Percentiles rank a stretch among this genome's conserved stretches.
Evolutionary conservation across 2,888 invertebrate species (phyloP).

Genomic region (Campopleginae sp.): DNA sequence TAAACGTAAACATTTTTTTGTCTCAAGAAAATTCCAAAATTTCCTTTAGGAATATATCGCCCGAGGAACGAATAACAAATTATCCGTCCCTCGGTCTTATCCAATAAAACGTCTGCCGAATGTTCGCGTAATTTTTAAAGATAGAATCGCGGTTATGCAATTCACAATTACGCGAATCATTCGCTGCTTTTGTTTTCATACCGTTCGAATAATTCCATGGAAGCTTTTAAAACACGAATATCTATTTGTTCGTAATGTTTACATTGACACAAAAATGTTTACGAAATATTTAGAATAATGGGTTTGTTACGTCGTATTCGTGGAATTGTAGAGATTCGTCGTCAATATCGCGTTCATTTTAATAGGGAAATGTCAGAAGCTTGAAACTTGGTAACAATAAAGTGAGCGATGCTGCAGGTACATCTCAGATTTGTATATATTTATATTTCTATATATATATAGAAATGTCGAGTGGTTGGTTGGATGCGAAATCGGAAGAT

Average conservation of each 20-base stretch:
- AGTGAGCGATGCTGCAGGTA: neutral
- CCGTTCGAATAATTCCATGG: neutral
- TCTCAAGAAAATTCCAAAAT: too few species aligned
- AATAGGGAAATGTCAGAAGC: neutral
- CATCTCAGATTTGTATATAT: neutral
- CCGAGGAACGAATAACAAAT: neutral
- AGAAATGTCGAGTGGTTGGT: slow-evolving; percentile 14
- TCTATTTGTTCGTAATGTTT: neutral
- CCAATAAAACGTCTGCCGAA: neutral
- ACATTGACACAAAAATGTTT: neutral
- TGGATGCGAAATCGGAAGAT: slow-evolving; percentile 64
- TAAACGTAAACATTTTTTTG: neutral
- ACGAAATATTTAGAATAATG: neutral
- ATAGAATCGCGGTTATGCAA: neutral
- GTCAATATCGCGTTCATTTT: neutral
- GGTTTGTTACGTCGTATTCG: neutral
- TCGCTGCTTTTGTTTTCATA: neutral
- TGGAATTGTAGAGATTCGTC: neutral
- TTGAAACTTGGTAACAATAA: neutral
- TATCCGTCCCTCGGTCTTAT: neutral
- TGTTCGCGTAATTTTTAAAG: neutral
- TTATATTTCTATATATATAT: neutral
- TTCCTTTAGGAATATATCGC: neutral
- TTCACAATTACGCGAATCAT: neutral
- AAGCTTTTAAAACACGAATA: neutral